phyloP scores from a whole-genome alignment of 2,797 vertebrate species.

The Ptychadena robeensis region DNA sequence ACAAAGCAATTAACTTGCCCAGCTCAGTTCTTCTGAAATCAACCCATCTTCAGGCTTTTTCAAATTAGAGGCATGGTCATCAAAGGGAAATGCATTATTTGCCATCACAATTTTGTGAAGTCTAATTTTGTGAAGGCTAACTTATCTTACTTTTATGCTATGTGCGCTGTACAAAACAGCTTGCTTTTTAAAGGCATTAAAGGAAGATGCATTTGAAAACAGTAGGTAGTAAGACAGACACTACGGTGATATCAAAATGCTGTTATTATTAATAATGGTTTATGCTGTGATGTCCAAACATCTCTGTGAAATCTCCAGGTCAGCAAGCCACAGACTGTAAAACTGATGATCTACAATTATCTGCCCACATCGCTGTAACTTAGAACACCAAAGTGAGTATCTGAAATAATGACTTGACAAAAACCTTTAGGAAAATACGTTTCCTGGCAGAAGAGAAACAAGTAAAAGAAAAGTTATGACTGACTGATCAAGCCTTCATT shows the following conservation, averaged over 20 bases:
- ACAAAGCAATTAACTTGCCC: too few species aligned
- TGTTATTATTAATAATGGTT: conserved; percentile 29
- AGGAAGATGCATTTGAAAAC: not conserved
- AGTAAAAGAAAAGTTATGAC: not conserved
- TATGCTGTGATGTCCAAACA: conserved; percentile 12
- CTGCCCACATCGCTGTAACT: conserved; percentile 30
- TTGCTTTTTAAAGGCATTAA: not conserved
- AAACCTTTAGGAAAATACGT: conserved; percentile 11
- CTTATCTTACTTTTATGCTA: too few species aligned
- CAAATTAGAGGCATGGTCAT: too few species aligned
- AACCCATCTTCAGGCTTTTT: too few species aligned
- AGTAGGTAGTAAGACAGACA: not conserved
- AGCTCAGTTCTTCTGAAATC: too few species aligned
- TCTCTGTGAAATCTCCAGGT: not conserved
- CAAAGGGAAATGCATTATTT: too few species aligned
- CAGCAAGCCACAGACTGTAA: conserved; percentile 13
- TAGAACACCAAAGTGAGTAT: not conserved
- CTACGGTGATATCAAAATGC: conserved; percentile 1
- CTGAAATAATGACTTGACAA: conserved; percentile 37
- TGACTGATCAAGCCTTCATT: not conserved
- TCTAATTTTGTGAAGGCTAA: too few species aligned
- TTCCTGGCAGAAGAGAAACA: not conserved
- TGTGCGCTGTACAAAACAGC: too few species aligned
- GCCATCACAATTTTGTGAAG: too few species aligned
- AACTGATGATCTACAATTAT: conserved; percentile 18